Evolutionary conservation across 2,113 vertebrate genomes (phyloP), one percentile per base, ranked within the genome.

Genomic region (Cinclus cinclus): DNA sequence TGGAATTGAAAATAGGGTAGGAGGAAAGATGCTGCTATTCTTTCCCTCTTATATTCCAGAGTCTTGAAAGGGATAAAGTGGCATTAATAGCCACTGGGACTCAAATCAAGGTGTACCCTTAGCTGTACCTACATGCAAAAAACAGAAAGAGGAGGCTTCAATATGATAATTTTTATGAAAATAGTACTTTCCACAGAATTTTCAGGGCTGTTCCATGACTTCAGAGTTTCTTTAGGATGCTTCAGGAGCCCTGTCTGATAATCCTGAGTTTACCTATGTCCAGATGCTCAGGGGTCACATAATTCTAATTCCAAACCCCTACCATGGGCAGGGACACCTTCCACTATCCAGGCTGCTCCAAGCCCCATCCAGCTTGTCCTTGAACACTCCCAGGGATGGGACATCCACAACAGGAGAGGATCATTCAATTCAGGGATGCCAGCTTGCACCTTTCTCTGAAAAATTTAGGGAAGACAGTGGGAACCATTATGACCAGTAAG

Each of bases 311-410:
- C 28, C 60, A 67, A 28, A 4, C 11, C 25, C 7, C 35, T 65
- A 50, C 18, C 27, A 16, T 13, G 31, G 85, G 11, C 27, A 80
- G 37, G 27, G 23, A 39, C 37, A 39, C 2, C 11, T 60, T 30
- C 69, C 46, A 46, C 9, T 15, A 6, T 0, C 20, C n/a, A 75
- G 39, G 8, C 6, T 75, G n/a, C 39, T 60, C 53, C 39, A 82
- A 53, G 28, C 19, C 46, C 46, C 0, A 0, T 53, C 59, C 37
- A 60, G 0, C 9, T 4, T 52, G 60, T 15, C 44, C 46, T 59
- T 16, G 39, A 0, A 25, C 46, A 13, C 24, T 68, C 18, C 39
- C 39, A 75, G 62, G 30, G 14, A 31, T 55, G 53, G 11, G 4
- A 13, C 46, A 68, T 1, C 24, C 53, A 47, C 30, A 60, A 15